These are phyloP conservation scores for Sigmodon hispidus DNA, from an alignment of 2,113 vertebrate genomes.

Conservation along the genomic window DNA sequence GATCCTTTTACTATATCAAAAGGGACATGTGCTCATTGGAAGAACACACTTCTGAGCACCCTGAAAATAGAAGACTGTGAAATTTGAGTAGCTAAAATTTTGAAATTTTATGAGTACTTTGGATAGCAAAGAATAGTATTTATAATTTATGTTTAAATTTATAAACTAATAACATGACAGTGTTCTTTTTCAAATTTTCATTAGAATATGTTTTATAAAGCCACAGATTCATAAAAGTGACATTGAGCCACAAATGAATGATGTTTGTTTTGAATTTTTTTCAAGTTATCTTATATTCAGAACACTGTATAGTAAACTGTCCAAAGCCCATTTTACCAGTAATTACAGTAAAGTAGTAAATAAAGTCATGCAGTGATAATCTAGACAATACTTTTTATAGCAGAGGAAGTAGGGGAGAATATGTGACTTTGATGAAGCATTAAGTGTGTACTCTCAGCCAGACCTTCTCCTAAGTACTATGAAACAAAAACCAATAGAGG, in stretches of 20 bases:
- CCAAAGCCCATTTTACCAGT: not conserved
- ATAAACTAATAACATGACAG: not conserved
- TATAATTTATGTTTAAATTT: not conserved
- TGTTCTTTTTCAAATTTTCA: not conserved
- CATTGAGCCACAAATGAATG: not conserved
- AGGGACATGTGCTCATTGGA: not conserved
- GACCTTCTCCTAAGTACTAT: not conserved
- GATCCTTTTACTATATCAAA: not conserved
- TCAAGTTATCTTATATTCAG: not conserved
- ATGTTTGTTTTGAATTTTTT: constrained; percentile 14
- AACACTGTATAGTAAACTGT: not conserved
- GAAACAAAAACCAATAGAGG: constrained; percentile 31
- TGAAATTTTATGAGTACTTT: not conserved
- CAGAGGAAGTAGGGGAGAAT: constrained; percentile 1
- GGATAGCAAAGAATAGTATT: not conserved
- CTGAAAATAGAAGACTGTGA: not conserved
- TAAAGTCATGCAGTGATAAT: not conserved
- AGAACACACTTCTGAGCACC: not conserved
- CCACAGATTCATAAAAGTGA: not conserved
- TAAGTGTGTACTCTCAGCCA: constrained; percentile 40
- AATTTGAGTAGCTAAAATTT: not conserved
- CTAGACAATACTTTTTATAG: constrained; percentile 27
- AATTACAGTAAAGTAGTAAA: constrained; percentile 56
- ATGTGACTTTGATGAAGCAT: not conserved
- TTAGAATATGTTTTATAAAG: not conserved